Base-by-base conservation (phyloP, 2,113 vertebrate genomes). In the Centropus bengalensis region DNA sequence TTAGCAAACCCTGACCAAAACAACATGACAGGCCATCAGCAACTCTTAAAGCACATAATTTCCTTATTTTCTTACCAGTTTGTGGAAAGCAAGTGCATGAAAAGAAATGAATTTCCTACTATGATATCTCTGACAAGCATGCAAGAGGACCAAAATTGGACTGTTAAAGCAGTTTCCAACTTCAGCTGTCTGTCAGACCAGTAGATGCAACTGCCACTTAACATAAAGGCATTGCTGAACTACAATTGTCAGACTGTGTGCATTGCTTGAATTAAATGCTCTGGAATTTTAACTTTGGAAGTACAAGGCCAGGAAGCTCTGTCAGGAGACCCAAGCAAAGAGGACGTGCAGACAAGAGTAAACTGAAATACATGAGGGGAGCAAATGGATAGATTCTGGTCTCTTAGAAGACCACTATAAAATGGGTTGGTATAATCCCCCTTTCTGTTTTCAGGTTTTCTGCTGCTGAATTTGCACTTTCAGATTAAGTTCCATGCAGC, bases 321-420 rank as follows among this genome's bases (percentile, higher is more conserved):
- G 32, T 27, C 55, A n/a, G 58, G 54, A 82, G 42, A 20, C 23
- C 32, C 51, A 82, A 66, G 36, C 44, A 45, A 45, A 9, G n/a
- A 23, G 76, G 62, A 40, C 33, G 2, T 6, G 6, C 20, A 62
- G n/a, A 6, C 19, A 12, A 0, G 6, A 51, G 23, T 9, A 15
- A 59, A 20, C 52, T n/a, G 40, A n/a, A n/a, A 45, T 28, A 33
- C 40, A 9, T 3, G 1, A 47, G 3, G 10, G 17, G 11, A 32
- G 20, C n/a, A 70, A 32, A 4, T 0, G 12, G 26, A 6, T 49
- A 42, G 14, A 7, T 15, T 30, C 27, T 15, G 30, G 27, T 0
- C 4, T 32, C 27, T 16, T 20, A 22, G 16, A 26, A 49, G 67
- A 30, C 15, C 8, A 0, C 6, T 13, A 18, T 45, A 17, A 62